Base-by-base conservation (phyloP, 1,140 invertebrate species). In the Drosophila cardini region DNA sequence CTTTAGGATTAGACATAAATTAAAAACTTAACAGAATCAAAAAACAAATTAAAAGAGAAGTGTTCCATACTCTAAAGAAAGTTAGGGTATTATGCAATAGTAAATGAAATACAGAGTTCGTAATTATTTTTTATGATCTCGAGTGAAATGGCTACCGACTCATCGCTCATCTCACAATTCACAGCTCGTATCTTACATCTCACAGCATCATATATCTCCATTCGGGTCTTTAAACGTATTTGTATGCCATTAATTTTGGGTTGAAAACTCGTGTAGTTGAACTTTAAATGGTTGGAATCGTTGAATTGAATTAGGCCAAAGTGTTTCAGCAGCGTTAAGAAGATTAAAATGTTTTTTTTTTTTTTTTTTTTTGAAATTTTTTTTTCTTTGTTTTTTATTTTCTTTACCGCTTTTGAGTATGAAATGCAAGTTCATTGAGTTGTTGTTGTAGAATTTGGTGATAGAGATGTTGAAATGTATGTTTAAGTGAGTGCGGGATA, bases 61-160 rank as follows among this genome's bases (percentile, higher is more conserved):
- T 52, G 4, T 21, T 30, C 5, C 32, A 42, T 63, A 8, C 62
- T 26, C 52, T n/a, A 11, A 2, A 16, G 4, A 9, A n/a, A n/a
- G 46, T 46, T 21, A 74, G 75, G 42, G 63, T 40, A 84, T 38
- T 58, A 38, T 42, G n/a, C 40, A 60, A 63, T 38, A 62, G 48
- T 46, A 36, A 42, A 38, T 71, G 73, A 72, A 69, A 71, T 71
- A 72, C 74, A 50, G 58, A 78, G 48, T 65, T 76, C 60, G 77
- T 87, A 86, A 86, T 86, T 86, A 87, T 87, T 86, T 85, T 86
- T 86, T 83, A 87, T 87, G 78, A 82, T 79, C 79, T 69, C 50
- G 57, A 67, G 61, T 70, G 75, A 78, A 86, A 73, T 70, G 78
- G 76, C 82, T 85, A 87, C 82, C 78, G 70, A 62, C 77, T 74